Base-by-base conservation (phyloP, 1,140 invertebrate genomes). In the Leptopilina boulardi region DNA sequence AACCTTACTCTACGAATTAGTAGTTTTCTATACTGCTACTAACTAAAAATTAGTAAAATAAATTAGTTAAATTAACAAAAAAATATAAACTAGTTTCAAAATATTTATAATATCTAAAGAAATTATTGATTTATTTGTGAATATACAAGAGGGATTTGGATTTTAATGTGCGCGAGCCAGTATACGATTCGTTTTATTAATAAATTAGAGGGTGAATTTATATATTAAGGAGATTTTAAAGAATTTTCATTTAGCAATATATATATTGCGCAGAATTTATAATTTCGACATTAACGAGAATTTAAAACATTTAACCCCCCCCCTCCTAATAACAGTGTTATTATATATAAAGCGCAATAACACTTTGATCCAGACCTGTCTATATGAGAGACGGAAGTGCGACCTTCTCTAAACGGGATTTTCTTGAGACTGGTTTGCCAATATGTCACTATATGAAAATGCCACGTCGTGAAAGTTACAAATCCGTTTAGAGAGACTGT, bases 311-410 rank as follows among this genome's bases (percentile, higher is more conserved):
- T 66, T 30, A 23, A 66, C 15, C 23, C 59, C n/a, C n/a, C n/a
- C n/a, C n/a, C n/a, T n/a, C n/a, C 11, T 66, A 66, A 34, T 30
- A 66, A 23, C 21, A 30, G 26, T 30, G 23, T 66, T 66, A 30
- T 66, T 66, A 66, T n/a, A n/a, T n/a, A n/a, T n/a, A n/a, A n/a
- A n/a, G n/a, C n/a, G 59, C 26, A 66, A 66, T 66, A 66, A 66
- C 26, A 30, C 59, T 66, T 34, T 66, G 59, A 66, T 66, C 23
- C 26, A 30, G 23, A 4, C 23, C 26, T 23, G 23, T n/a, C n/a
- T n/a, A n/a, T 6, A 38, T 9, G 34, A 3, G 34, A 66, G 26
- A 34, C 59, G 59, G 59, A 66, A 66, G 26, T 66, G 26, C 11
- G 26, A 66, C 26, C 59, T 66, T 66, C 59, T 66, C 6, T 13